Evolutionary conservation across 2,113 vertebrate species (phyloP).

Genomic region (Australoheros scitulus): DNA sequence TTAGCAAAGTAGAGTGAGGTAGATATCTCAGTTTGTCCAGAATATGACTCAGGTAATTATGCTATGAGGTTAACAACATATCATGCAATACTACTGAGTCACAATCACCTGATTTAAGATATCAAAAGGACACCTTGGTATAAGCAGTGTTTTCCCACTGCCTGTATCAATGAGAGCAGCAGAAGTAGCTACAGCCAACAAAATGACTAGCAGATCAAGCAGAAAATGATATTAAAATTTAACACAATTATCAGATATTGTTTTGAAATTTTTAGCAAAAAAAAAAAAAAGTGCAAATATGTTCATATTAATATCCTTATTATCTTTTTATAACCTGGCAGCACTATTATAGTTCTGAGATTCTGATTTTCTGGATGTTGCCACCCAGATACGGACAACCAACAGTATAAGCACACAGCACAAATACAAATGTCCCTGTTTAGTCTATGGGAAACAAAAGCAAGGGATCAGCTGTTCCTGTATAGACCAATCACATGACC

Average conservation of each 20-base stretch:
- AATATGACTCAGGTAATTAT: too few species aligned
- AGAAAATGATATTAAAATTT: background rate
- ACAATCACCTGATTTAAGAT: background rate
- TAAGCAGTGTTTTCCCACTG: background rate
- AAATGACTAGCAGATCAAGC: background rate
- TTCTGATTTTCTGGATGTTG: background rate
- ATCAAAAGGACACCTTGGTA: background rate
- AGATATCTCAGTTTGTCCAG: too few species aligned
- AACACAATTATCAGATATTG: background rate
- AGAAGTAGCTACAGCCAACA: background rate
- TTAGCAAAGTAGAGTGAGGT: too few species aligned
- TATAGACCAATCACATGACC: slow-evolving; percentile 45
- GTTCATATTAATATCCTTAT: background rate
- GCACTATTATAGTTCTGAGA: background rate
- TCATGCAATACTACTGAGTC: background rate
- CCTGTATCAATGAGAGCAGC: background rate
- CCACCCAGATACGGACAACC: background rate
- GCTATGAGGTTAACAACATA: too few species aligned
- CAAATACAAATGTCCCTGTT: background rate
- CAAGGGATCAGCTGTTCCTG: slow-evolving; percentile 57
- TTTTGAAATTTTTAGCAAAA: background rate
- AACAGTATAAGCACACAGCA: background rate
- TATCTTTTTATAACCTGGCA: background rate
- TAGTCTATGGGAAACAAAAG: slow-evolving; percentile 53
- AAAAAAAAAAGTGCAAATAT: background rate